Conservation (phyloP, 2,797 vertebrate species). For the Neomorphus geoffroyi region DNA sequence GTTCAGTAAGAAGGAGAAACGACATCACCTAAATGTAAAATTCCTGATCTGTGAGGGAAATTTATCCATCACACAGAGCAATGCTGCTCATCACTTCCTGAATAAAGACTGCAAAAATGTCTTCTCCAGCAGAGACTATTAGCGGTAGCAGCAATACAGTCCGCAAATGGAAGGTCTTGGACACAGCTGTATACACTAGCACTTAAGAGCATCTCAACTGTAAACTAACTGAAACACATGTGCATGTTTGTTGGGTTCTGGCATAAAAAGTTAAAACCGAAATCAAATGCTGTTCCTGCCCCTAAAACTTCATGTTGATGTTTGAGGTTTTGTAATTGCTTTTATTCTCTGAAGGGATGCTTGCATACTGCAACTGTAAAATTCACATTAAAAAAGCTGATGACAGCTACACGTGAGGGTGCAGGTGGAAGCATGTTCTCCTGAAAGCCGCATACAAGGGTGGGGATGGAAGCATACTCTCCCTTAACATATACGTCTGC, state of each 20-base stretch:
- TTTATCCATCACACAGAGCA: background rate
- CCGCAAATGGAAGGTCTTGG: accelerated
- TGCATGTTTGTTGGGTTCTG: background rate
- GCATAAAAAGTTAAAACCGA: background rate
- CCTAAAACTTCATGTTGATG: background rate
- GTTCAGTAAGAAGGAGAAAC: background rate
- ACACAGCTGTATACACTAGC: background rate
- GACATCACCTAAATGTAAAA: background rate
- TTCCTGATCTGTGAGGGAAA: background rate
- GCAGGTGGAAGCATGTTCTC: background rate
- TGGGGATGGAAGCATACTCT: background rate
- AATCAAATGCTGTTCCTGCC: background rate
- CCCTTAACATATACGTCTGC: background rate
- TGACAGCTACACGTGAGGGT: background rate
- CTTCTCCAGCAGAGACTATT: background rate
- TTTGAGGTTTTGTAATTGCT: background rate
- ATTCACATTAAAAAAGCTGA: background rate
- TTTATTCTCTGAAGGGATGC: background rate
- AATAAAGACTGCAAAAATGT: background rate
- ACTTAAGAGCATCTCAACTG: background rate
- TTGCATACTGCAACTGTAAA: background rate
- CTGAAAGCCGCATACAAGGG: accelerated
- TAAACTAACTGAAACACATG: background rate
- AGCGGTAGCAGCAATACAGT: background rate
- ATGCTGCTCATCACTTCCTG: background rate